phyloP scores from a whole-genome alignment of 2,113 vertebrate genomes.

The Plestiodon gilberti region DNA sequence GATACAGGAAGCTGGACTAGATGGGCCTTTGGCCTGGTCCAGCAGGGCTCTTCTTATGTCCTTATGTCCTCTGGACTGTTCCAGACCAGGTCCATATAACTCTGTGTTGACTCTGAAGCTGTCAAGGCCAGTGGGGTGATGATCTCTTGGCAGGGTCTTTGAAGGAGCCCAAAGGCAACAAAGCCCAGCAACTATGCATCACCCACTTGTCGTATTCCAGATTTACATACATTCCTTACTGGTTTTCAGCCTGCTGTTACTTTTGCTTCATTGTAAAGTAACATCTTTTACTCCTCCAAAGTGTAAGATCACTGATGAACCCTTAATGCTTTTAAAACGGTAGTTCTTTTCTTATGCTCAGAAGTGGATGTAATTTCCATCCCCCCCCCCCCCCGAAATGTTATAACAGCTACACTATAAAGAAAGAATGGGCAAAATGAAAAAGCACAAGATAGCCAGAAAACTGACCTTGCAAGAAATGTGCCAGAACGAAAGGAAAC shows the following conservation, averaged over 20 bases:
- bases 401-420: neutral
- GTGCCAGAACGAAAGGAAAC: neutral
- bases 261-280: neutral
- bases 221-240: neutral
- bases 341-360: neutral
- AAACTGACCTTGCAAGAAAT: neutral
- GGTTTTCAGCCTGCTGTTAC: neutral
- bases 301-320: neutral
- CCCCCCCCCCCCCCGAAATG: neutral
- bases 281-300: neutral
- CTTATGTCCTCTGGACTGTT: neutral
- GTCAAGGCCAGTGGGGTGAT: neutral
- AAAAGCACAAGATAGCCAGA: conserved; percentile 20
- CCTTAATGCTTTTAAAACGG: neutral
- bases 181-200: neutral
- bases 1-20: no score
- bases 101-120: neutral
- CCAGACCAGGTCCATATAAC: neutral
- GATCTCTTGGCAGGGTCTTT: neutral
- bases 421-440: neutral
- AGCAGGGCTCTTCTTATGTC: no score
- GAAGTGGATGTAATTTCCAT: neutral
- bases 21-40: no score
- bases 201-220: neutral
- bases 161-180: neutral